Percentiles rank a stretch among this genome's conserved stretches.
phyloP scores from a whole-genome alignment of 2,888 invertebrate genomes.

The Machimus atricapillus region DNA sequence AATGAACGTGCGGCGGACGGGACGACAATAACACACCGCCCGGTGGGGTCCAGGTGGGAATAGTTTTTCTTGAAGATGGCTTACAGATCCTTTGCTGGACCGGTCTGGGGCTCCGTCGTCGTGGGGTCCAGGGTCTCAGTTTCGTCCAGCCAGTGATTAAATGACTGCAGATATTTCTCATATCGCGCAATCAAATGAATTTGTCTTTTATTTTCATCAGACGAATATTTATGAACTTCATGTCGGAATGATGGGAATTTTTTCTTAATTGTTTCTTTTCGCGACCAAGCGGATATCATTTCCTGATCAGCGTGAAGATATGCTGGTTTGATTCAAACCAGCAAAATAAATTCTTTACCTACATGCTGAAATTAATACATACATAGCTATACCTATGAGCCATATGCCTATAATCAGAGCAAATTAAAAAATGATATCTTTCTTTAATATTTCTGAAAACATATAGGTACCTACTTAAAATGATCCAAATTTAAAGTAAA shows the following conservation, averaged over 20 bases:
- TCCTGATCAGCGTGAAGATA: neutral
- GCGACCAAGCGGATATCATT: neutral
- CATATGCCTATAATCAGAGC: no score
- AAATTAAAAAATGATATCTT: no score
- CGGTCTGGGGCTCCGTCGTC: slow-evolving; percentile 1
- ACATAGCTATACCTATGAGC: no score
- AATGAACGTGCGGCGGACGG: slow-evolving; percentile 43
- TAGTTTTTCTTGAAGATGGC: slow-evolving; percentile 6
- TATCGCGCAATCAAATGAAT: slow-evolving; percentile 24
- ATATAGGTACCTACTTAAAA: no score
- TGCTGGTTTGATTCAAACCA: neutral
- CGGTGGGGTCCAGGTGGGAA: slow-evolving; percentile 29
- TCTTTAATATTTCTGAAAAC: no score
- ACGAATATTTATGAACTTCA: slow-evolving; percentile 9
- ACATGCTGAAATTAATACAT: neutral
- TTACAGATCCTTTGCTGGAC: neutral
- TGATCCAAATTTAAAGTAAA: no score
- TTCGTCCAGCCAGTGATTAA: neutral
- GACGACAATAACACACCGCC: neutral
- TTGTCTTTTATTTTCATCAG: neutral
- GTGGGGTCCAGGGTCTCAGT: neutral
- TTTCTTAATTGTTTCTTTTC: neutral
- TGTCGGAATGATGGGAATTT: neutral
- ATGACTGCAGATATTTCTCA: slow-evolving; percentile 8
- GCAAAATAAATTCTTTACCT: neutral